Percentiles rank a stretch among this genome's conserved stretches.
These are phyloP conservation scores for Gila orcuttii DNA, from an alignment of 2,113 vertebrate species.

Conservation along the genomic window DNA sequence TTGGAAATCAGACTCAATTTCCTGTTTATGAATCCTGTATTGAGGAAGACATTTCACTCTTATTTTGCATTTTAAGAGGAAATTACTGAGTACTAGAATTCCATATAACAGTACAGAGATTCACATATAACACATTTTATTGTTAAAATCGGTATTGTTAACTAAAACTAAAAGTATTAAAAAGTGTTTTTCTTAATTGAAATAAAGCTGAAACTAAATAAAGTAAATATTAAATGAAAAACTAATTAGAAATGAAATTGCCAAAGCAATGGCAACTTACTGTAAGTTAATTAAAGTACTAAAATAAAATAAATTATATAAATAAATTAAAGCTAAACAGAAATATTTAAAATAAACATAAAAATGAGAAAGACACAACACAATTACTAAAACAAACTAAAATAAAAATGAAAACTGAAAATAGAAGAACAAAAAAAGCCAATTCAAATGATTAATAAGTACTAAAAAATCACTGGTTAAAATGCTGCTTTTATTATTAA, in stretches of 20 bases:
- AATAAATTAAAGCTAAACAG: not conserved
- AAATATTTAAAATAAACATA: not conserved
- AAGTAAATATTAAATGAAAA: not conserved
- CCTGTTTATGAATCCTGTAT: slow-evolving; percentile 72
- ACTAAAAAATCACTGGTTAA: not conserved
- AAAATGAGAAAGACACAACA: not conserved
- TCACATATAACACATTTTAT: not conserved
- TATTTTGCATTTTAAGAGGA: not conserved
- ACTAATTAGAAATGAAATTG: not conserved
- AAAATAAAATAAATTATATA: not conserved
- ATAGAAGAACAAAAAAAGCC: not conserved
- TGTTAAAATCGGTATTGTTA: not conserved
- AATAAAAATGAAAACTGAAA: not conserved
- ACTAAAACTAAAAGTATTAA: not conserved
- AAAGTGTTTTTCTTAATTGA: not conserved
- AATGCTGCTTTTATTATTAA: not conserved
- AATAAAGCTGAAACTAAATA: not conserved
- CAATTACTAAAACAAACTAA: not conserved
- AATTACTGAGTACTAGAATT: not conserved
- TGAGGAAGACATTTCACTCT: not conserved
- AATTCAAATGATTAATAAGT: not conserved
- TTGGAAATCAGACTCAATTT: slow-evolving; percentile 73
- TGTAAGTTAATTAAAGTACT: not conserved
- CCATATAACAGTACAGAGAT: not conserved
- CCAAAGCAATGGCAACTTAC: not conserved